These are phyloP conservation scores for Noctua comes DNA, from an alignment of 2,888 invertebrate species.

Conservation along the genomic window DNA sequence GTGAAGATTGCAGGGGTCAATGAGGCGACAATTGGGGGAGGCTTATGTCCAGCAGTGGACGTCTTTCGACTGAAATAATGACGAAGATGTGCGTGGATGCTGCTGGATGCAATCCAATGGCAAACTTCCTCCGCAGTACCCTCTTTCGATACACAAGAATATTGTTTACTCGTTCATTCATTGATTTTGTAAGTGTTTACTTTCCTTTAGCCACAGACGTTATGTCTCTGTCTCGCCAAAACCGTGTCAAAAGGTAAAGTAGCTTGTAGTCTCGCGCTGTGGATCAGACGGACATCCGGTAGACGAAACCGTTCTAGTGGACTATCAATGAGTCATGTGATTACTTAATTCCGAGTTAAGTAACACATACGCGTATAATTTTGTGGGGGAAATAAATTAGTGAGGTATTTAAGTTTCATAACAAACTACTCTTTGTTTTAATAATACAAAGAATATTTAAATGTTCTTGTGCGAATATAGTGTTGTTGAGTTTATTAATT, in stretches of 20 bases:
- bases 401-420: not conserved
- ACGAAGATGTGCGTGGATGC: too few relatives aligned
- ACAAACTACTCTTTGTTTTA: not conserved
- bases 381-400: constrained; percentile 13
- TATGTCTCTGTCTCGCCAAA: constrained; percentile 12
- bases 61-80: too few relatives aligned
- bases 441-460: not conserved
- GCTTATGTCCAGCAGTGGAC: too few relatives aligned
- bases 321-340: constrained; percentile 29
- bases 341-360: constrained; percentile 37
- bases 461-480: not conserved
- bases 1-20: too few relatives aligned
- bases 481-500: not conserved
- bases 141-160: not conserved
- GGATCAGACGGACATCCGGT: constrained; percentile 30
- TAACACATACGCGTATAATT: constrained; percentile 28
- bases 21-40: too few relatives aligned
- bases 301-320: not conserved
- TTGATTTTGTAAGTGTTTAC: not conserved
- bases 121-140: not conserved
- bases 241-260: constrained; percentile 47
- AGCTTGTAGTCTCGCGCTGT: constrained; percentile 1
- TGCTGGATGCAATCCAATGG: not conserved
- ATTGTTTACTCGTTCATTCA: not conserved
- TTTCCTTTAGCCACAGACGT: constrained; percentile 35